Percentiles rank a stretch among this genome's conserved stretches.
phyloP scores from a whole-genome alignment of 2,797 vertebrate genomes.

The Capromys pilorides region DNA sequence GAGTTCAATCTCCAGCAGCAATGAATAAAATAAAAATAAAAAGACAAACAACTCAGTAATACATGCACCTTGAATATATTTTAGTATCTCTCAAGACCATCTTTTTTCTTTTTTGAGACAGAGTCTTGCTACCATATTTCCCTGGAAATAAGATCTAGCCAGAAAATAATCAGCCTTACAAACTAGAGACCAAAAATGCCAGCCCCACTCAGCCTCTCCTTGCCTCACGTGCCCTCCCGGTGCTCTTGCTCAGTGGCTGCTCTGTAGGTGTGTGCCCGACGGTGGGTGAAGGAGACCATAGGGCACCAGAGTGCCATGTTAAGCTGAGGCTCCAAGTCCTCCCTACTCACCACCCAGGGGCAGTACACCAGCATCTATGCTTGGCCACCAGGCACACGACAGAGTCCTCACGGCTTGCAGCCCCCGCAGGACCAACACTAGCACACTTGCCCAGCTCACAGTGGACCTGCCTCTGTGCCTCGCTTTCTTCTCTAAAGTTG shows the following conservation, averaged over 20 bases:
- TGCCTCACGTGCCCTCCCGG: neutral
- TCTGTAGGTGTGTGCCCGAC: neutral
- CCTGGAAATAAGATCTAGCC: neutral
- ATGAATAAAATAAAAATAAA: neutral
- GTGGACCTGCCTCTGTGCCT: neutral
- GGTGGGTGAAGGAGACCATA: neutral
- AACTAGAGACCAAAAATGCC: neutral
- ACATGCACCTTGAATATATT: neutral
- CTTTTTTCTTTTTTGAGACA: neutral
- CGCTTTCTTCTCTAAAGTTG: neutral
- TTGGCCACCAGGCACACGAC: accelerated
- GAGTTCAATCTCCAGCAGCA: neutral
- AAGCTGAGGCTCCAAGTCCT: neutral
- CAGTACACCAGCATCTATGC: accelerated
- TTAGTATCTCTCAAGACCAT: too few relatives aligned
- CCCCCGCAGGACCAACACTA: accelerated
- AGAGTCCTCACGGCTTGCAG: accelerated
- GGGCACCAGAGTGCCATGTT: neutral
- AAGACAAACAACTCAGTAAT: neutral
- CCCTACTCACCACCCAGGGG: neutral
- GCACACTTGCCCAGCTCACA: neutral
- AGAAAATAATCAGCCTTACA: neutral
- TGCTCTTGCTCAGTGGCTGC: neutral
- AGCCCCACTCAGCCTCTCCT: neutral
- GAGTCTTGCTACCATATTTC: neutral